Base-by-base conservation (phyloP, 2,113 vertebrate species). In the Beaufortia kweichowensis region DNA sequence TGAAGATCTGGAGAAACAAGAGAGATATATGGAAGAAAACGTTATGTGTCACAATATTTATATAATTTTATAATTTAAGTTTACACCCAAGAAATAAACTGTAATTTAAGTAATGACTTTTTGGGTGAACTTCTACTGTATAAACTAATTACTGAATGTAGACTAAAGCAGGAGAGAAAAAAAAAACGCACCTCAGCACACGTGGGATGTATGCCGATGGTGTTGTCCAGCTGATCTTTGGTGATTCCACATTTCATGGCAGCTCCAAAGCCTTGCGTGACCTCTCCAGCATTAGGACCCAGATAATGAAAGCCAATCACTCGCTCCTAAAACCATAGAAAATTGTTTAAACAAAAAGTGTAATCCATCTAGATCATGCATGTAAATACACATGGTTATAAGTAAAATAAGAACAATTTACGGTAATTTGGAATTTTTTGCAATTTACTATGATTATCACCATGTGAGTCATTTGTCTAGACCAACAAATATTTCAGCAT, bases 161-260 rank as follows among this genome's bases (percentile, higher is more conserved):
- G 43, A 48, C 17, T 14, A 14, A 48, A 15, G 48, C 17, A n/a
- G 4, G 67, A n/a, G n/a, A n/a, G n/a, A 17, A 6, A 10, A 9
- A 17, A 50, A 21, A 15, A 23, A 33, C 64, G 75, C 85, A 98
- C 97, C 95, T 99, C 97, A 66, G 91, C 96, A 77, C 97, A 96
- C 1, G 97, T 98, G 9, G 97, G 97, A 81, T 98, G 97, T 72
- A 99, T 99, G 41, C 97, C 97, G 39, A 98, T 95, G 14, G 96
- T 98, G 83, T 82, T 78, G 85, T 96, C 92, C 39, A 99, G 91
- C 70, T 92, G 90, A 33, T 94, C 94, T 71, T 98, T 99, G 3
- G 96, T 98, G 63, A 92, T 86, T 0, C 97, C 95, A 81, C 97
- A 98, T 81, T 98, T 99, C 88, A 98, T 98, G 62, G 97, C 96